Conservation (phyloP, 2,888 invertebrate genomes). For the Troides aeacus region DNA sequence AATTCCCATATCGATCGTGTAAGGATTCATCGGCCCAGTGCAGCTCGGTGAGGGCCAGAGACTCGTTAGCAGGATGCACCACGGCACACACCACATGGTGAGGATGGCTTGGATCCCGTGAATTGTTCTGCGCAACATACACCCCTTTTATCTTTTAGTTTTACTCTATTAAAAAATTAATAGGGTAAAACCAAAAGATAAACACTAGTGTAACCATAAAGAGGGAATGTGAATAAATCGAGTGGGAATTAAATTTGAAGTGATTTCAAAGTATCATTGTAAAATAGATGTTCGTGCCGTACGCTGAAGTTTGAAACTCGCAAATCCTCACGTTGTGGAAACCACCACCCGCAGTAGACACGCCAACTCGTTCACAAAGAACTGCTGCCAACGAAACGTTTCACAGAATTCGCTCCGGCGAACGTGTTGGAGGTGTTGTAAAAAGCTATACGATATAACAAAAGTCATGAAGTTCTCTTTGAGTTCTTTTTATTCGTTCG, state of each 20-base stretch:
- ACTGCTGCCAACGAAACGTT: slow-evolving; percentile 41
- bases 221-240: background rate
- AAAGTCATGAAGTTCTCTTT: slow-evolving; percentile 73
- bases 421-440: slow-evolving; percentile 41
- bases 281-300: background rate
- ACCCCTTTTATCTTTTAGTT: too few species aligned
- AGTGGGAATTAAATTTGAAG: background rate
- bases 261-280: background rate
- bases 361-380: slow-evolving; percentile 29
- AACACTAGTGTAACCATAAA: too few species aligned
- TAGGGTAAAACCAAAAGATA: too few species aligned
- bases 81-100: too few species aligned
- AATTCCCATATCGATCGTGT: too few species aligned
- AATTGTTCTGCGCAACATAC: too few species aligned
- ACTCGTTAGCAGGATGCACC: too few species aligned
- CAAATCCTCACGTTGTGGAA: slow-evolving; percentile 2
- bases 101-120: too few species aligned
- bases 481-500: slow-evolving; percentile 71
- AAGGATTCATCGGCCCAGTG: too few species aligned
- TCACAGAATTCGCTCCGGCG: slow-evolving; percentile 45
- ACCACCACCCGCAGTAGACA: slow-evolving; percentile 22
- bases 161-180: too few species aligned
- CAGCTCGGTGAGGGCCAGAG: too few species aligned
- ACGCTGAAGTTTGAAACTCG: slow-evolving; percentile 12
- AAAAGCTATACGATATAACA: slow-evolving; percentile 65